Evolutionary conservation across 2,888 invertebrate genomes (phyloP).

Genomic region (Pyrochroa serraticornis): DNA sequence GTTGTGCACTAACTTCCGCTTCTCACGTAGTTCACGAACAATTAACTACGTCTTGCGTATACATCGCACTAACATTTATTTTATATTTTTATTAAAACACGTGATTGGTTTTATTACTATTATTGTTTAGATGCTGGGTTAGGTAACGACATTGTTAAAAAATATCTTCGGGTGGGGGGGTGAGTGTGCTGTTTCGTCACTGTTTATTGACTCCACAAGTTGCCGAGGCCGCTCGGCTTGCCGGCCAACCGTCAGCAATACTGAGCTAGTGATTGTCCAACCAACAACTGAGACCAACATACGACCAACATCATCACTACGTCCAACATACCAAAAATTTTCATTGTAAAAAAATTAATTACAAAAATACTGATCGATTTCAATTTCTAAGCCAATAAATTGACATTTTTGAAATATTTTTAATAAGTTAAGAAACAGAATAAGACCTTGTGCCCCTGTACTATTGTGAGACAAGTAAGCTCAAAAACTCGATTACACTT

Average conservation of each 20-base stretch:
- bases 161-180: constrained; percentile 36
- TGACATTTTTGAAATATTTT: no score
- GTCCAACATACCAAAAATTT: neutral
- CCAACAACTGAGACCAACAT: constrained; percentile 22
- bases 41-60: constrained; percentile 44
- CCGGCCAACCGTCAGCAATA: constrained; percentile 51
- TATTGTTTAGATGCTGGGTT: constrained; percentile 47
- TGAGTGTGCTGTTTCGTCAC: constrained; percentile 20
- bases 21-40: constrained; percentile 37
- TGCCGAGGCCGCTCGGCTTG: constrained; percentile 40
- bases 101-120: constrained; percentile 42
- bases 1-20: constrained; percentile 33
- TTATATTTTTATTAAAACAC: constrained; percentile 42
- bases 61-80: constrained; percentile 54
- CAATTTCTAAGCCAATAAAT: no score
- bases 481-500: no score
- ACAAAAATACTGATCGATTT: no score
- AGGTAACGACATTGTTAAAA: constrained; percentile 44
- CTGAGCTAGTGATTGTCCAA: constrained; percentile 49
- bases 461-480: no score
- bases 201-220: constrained; percentile 46
- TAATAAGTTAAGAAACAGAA: no score
- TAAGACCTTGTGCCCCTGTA: no score
- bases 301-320: constrained; percentile 7
- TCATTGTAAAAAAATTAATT: no score